phyloP scores from a whole-genome alignment of 1,140 invertebrate species.

The Linepithema humile region DNA sequence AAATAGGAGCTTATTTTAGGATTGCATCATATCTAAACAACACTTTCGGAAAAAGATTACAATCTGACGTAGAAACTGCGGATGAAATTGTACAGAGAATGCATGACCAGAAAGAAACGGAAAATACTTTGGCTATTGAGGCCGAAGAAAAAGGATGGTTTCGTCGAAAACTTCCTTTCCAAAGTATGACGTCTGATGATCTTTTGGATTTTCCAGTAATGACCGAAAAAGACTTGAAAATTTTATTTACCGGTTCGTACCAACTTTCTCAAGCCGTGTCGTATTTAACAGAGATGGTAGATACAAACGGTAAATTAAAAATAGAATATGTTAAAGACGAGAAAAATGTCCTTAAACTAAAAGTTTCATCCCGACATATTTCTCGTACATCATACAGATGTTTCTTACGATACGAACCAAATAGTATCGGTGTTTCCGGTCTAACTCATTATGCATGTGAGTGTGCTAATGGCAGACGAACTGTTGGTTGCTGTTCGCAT shows the following conservation, averaged over 20 bases:
- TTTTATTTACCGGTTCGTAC: too few species aligned
- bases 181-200: not conserved
- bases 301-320: not conserved
- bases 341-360: not conserved
- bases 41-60: not conserved
- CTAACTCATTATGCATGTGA: constrained; percentile 24
- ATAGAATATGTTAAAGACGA: not conserved
- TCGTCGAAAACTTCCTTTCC: not conserved
- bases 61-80: not conserved
- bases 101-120: not conserved
- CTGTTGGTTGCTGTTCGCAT: constrained; percentile 8
- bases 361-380: not conserved
- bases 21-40: too few species aligned
- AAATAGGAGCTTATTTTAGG: too few species aligned
- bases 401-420: not conserved
- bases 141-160: not conserved
- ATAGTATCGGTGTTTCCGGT: not conserved
- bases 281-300: too few species aligned
- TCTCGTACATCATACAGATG: not conserved
- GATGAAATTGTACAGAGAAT: not conserved
- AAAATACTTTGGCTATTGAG: not conserved
- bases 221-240: too few species aligned
- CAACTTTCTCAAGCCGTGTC: too few species aligned
- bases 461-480: constrained; percentile 1
- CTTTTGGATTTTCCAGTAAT: too few species aligned